Evolutionary conservation across 1,140 invertebrate genomes (phyloP), one percentile per base, ranked within the genome.

Genomic region (Drosophila athabasca): DNA sequence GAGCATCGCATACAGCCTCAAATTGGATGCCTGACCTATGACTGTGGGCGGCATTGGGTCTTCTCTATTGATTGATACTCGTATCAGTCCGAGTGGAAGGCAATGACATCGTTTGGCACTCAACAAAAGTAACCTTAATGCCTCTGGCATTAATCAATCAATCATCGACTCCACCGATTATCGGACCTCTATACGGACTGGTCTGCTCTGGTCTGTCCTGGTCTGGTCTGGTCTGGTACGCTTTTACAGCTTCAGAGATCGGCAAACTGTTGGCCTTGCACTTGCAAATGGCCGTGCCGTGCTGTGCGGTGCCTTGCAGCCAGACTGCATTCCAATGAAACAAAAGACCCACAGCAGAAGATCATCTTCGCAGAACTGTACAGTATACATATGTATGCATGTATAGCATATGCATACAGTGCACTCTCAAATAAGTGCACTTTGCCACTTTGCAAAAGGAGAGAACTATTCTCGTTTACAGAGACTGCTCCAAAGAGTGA

Each of bases 91-190:
- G 52, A 29, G 19, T 73, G 31, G 17, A 43, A 75, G 82, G 62
- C 78, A 85, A 82, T 88, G 82, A 85, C 82, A 85, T 82, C 82
- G 82, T 65, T 85, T 82, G 74, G 62, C 82, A 72, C 62, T 85
- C 81, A 85, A 85, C 81, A 81, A 81, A 78, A 72, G 76, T 72
- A 75, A 78, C 82, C 82, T 85, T 73, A 71, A 87, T 67, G 82
- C 82, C 51, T 70, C 82, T 44, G 44, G 15, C 53, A 59, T 49
- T 26, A 64, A 70, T 64, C 75, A 50, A 87, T 85, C 82, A 75
- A 80, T 85, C 77, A 76, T 54, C 54, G 24, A 61, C 59, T 50
- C 54, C n/a, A 66, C 59, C 61, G 50, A 57, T 53, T 62, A 43
- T 68, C 51, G 50, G 58, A 59, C 3, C 31, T 35, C 31, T 35